Evolutionary conservation across 2,113 vertebrate species (phyloP), one percentile per base, ranked within the genome.

Genomic region (Arvicanthis niloticus): DNA sequence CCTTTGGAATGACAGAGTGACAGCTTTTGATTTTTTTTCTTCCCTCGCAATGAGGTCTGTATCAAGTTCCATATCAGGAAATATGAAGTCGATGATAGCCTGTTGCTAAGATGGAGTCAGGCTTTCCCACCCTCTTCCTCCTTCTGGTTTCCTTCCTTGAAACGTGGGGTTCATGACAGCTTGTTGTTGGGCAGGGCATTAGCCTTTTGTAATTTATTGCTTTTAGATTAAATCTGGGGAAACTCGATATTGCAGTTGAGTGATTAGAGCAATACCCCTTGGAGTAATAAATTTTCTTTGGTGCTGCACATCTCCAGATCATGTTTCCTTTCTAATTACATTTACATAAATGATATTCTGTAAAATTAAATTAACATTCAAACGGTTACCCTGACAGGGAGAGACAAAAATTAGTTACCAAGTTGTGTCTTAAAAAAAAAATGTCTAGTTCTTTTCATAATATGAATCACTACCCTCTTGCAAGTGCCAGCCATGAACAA

Each of bases 241-340:
- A 99, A 99, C 99, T 99, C 99, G 99, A 99, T 99, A 99, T 99
- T 99, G 99, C 99, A 99, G 99, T 99, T 99, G 99, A 99, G 99
- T 99, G 99, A 99, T 99, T 99, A 99, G 99, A 99, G 99, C 98
- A 99, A 98, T 99, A 99, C 99, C 99, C 99, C 98, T 99, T 31
- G 95, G 98, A 99, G 99, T 99, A 99, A 99, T 99, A 99, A 99
- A 99, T 99, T 99, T 99, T 99, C 99, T 98, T 98, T 99, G 99
- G 99, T 99, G 98, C 99, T 98, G 98, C 98, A 99, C 98, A 98
- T 99, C 98, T 99, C 98, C 96, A 98, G 98, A 99, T 99, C 99
- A 98, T 99, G 99, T 99, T 99, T 99, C 99, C 99, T 96, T 99
- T 99, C 99, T 99, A 99, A 99, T 99, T 99, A 99, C 99, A 99